phyloP scores from a whole-genome alignment of 2,113 vertebrate genomes.

The Narcine bancroftii region DNA sequence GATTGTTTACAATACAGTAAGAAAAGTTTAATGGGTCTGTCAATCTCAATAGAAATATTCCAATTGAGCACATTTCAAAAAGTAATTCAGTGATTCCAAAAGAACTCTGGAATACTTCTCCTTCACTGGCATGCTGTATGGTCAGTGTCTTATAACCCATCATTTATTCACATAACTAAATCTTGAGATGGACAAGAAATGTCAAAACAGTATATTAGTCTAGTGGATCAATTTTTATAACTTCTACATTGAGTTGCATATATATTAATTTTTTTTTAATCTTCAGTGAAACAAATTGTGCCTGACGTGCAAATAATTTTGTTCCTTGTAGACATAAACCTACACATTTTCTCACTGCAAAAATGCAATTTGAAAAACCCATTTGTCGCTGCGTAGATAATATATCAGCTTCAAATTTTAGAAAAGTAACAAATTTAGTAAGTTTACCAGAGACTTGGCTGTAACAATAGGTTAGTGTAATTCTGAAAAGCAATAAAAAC shows the following conservation, averaged over 20 bases:
- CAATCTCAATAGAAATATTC: slow-evolving; percentile 18
- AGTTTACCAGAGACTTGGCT: slow-evolving; percentile 26
- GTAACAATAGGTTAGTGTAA: not conserved
- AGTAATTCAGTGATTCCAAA: slow-evolving; percentile 17
- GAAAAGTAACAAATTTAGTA: not conserved
- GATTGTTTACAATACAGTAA: not conserved
- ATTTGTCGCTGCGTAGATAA: slow-evolving; percentile 5
- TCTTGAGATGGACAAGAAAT: not conserved
- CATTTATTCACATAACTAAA: slow-evolving; percentile 5
- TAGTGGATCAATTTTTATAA: slow-evolving; percentile 22
- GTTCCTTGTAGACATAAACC: slow-evolving; percentile 18
- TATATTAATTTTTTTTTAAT: slow-evolving; percentile 12
- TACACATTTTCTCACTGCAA: not conserved
- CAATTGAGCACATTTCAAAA: slow-evolving; percentile 5
- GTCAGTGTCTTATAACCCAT: slow-evolving; percentile 6
- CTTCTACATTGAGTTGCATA: slow-evolving; percentile 13
- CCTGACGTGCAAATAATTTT: slow-evolving; percentile 30
- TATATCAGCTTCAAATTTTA: slow-evolving; percentile 26
- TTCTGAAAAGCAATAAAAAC: slow-evolving; percentile 23
- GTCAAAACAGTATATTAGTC: slow-evolving; percentile 20
- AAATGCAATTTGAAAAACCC: slow-evolving; percentile 32
- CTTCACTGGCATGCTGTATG: not conserved
- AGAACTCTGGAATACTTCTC: not conserved
- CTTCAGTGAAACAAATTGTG: slow-evolving; percentile 17
- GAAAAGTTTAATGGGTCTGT: slow-evolving; percentile 18